A percentile compares a stretch with the other conserved stretches of the same genome.
Conservation (phyloP, 2,113 vertebrate genomes). For the Phoenicopterus ruber region DNA sequence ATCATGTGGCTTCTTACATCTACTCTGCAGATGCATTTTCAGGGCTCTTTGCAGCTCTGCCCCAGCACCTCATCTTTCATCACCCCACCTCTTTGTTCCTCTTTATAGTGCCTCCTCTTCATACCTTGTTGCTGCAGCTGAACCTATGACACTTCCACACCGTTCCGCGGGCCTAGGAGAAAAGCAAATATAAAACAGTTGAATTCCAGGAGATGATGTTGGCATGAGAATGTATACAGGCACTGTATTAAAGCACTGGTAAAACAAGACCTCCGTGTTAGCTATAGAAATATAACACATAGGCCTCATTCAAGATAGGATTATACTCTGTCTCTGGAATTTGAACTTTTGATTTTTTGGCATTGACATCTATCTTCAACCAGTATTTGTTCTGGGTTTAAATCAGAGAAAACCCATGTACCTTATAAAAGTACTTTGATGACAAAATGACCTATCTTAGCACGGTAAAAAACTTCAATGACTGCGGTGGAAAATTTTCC, state of each 20-base stretch:
- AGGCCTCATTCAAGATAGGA: neutral
- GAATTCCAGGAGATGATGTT: slow-evolving; percentile 14
- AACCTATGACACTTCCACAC: neutral
- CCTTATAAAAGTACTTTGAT: neutral
- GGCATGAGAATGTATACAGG: neutral
- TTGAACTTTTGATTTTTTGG: neutral
- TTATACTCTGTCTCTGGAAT: neutral
- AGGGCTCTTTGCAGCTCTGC: neutral
- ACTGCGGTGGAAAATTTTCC: neutral
- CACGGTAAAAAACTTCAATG: neutral
- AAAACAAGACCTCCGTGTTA: neutral
- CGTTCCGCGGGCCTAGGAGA: neutral
- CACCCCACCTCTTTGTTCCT: neutral
- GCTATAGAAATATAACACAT: neutral
- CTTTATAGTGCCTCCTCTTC: neutral
- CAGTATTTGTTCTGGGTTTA: neutral
- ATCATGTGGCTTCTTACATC: slow-evolving; percentile 47
- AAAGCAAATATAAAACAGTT: neutral
- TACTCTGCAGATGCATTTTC: neutral
- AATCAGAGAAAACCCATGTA: neutral
- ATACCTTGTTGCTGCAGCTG: neutral
- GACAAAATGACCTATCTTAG: neutral
- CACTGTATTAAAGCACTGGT: neutral
- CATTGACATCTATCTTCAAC: neutral
- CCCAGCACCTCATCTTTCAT: neutral